Percentiles rank a stretch among this genome's conserved stretches.
phyloP scores from a whole-genome alignment of 2,797 vertebrate species.

The Clarias pachynema region DNA sequence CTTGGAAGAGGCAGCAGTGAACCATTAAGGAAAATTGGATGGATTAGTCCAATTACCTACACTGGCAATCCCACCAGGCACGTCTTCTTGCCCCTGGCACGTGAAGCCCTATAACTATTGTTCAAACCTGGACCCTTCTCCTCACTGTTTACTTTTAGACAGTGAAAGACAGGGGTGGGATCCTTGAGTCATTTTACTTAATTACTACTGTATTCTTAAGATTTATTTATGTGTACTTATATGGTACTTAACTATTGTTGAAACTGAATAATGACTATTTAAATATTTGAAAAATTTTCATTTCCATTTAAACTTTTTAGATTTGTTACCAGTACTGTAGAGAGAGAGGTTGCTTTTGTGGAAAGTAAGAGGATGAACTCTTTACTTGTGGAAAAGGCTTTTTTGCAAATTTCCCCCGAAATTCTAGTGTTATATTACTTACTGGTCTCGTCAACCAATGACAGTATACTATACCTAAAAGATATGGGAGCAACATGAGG shows the following conservation, averaged over 20 bases:
- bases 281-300: too few species aligned
- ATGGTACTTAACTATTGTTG: background rate
- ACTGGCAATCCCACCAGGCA: slow-evolving; percentile 69
- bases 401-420: too few species aligned
- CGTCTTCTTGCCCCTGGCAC: slow-evolving; percentile 70
- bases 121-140: slow-evolving; percentile 30
- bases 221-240: background rate
- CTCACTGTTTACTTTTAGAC: slow-evolving; percentile 33
- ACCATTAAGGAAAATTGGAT: slow-evolving; percentile 66
- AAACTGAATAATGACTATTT: background rate
- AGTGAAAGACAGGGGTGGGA: background rate
- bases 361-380: too few species aligned
- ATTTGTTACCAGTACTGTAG: too few species aligned
- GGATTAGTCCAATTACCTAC: slow-evolving; percentile 76
- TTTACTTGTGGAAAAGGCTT: too few species aligned
- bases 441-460: background rate
- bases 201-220: background rate
- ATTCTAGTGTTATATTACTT: too few species aligned
- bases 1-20: slow-evolving; percentile 55
- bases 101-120: slow-evolving; percentile 59
- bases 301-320: too few species aligned
- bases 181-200: background rate
- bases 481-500: too few species aligned
- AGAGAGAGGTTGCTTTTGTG: too few species aligned
- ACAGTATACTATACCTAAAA: background rate